Base-by-base conservation (phyloP, 2,888 invertebrate genomes). In the Agriopis aurantiaria region DNA sequence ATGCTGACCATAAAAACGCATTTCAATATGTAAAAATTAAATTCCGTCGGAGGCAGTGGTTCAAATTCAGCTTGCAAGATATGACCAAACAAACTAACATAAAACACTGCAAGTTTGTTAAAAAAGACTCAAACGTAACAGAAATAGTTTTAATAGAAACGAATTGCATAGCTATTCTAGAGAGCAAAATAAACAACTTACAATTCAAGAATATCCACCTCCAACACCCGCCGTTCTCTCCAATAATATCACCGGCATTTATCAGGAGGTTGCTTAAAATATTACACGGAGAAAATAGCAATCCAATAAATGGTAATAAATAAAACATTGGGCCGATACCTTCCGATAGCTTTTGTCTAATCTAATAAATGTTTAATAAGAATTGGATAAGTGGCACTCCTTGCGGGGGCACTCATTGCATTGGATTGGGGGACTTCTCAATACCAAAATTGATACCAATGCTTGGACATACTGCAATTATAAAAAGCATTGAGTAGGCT, bases 291-390 rank as follows among this genome's bases (percentile, higher is more conserved):
- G 84, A 83, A 87, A 87, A 88, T 86, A 89, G 87, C 89, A 92
- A 91, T 92, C 89, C 85, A 85, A 88, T 91, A 90, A 90, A 86
- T 85, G 87, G 84, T 87, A 84, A 91, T 93, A 93, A 93, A 94
- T 93, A 93, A 93, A 91, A 92, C 92, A 94, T 91, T 70, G 84
- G 79, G 66, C 82, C 83, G 85, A 88, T 90, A 88, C 89, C 86
- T 87, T 80, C 80, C 87, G 85, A 93, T 92, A 88, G 91, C 89
- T 88, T 88, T 91, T 89, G 87, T 90, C 88, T 92, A 91, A 92
- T 92, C 88, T 89, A 93, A 93, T 94, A 93, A 93, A 93, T 93
- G 91, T 92, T 93, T 93, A 92, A 91, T 93, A 92, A 88, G 92
- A 92, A 92, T 92, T 92, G 92, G 91, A 88, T 89, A 89, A 88